These are phyloP conservation scores for Vidua chalybeata DNA, from an alignment of 2,113 vertebrate genomes.

Conservation along the genomic window DNA sequence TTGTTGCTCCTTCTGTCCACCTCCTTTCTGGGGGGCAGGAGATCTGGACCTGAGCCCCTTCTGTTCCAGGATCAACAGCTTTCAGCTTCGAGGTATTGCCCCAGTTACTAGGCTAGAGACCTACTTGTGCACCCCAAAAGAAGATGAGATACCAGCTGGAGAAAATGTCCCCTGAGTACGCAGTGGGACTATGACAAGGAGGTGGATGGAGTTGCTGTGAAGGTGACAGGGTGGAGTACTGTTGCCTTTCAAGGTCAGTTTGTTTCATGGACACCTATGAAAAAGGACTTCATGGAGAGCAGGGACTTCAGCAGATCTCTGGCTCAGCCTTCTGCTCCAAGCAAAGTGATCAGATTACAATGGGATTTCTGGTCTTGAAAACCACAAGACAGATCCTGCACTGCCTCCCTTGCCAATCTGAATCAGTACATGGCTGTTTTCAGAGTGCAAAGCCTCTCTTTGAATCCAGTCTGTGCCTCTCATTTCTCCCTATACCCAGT, in stretches of 20 bases:
- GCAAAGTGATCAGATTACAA: neutral
- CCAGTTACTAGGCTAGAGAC: neutral
- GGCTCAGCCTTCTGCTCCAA: neutral
- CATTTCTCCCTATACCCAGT: accelerated
- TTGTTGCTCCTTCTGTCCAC: neutral
- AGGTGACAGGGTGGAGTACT: neutral
- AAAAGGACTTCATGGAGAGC: neutral
- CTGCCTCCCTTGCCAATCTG: neutral
- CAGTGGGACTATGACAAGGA: neutral
- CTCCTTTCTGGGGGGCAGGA: neutral
- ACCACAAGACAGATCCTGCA: neutral
- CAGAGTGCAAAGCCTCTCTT: neutral
- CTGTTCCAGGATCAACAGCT: neutral
- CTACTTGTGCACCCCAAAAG: neutral
- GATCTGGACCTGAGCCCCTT: neutral
- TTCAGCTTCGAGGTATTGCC: neutral
- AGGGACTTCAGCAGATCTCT: neutral
- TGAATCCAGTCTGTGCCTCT: neutral
- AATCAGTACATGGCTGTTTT: neutral
- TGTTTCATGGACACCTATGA: accelerated
- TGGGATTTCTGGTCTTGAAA: neutral
- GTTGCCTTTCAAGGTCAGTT: neutral
- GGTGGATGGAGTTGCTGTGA: neutral
- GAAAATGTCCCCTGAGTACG: neutral
- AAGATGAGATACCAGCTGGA: neutral